Evolutionary conservation across 2,113 vertebrate genomes (phyloP), one percentile per base, ranked within the genome.

Genomic region (Cairina moschata): DNA sequence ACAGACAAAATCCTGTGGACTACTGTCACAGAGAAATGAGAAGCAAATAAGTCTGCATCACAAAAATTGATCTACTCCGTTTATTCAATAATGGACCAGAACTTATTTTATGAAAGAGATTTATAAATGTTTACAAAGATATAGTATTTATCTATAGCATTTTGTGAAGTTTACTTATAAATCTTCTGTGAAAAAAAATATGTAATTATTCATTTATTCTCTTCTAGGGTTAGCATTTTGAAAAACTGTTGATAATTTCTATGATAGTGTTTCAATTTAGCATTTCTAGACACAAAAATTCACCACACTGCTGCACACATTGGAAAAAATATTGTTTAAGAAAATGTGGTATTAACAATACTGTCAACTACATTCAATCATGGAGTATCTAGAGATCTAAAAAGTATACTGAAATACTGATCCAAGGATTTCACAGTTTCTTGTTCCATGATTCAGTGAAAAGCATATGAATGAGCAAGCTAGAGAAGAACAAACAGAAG

Each of bases 381-480:
- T 2, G 0, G 65, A 60, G 83, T 36, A 60, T 38, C 36, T 44
- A 77, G 55, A 85, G 59, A 88, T 83, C 60, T 32, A n/a, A 55
- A 55, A 78, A 68, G 46, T 67, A 83, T 68, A 78, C 68, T 36
- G 83, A 83, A 84, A 90, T 91, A 83, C 79, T 62, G 83, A 90
- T 68, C 56, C 90, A 93, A 77, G 88, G 90, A 95, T 96, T 93
- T 94, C 91, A 96, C 91, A 84, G 80, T 84, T 96, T 67, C 56
- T 95, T 94, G 72, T 94, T 95, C 88, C 76, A 20, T 91, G 94
- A 94, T 93, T 94, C 90, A 94, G 79, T 96, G 88, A 86, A 96
- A 96, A 96, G 81, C 52, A 68, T 89, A 93, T 94, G 88, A 96
- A 96, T 93, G 83, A 96, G 93, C 92, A 94, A 97, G 86, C 1